Conservation (phyloP, 1,140 invertebrate species). For the Macrobrachium rosenbergii region DNA sequence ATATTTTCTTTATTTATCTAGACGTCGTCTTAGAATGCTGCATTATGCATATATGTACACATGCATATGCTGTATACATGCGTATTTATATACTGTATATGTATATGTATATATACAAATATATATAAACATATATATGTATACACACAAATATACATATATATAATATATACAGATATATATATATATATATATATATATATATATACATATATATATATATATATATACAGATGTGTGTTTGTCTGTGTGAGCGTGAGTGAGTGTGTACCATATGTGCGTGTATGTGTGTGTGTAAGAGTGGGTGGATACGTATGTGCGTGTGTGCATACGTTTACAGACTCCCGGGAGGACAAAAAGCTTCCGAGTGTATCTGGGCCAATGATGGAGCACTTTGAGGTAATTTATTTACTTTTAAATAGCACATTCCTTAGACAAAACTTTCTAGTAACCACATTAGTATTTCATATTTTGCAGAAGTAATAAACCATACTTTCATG, state of each 20-base stretch:
- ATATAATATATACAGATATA: neutral
- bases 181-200: slow-evolving; percentile 18
- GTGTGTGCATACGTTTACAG: neutral
- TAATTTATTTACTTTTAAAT: no score
- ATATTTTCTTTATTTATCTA: neutral
- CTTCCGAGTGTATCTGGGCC: no score
- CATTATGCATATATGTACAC: neutral
- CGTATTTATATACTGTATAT: no score
- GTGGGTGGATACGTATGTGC: neutral
- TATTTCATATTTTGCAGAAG: no score
- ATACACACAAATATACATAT: neutral
- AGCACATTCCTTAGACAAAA: no score
- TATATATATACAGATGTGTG: neutral
- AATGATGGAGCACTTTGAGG: no score
- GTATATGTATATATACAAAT: neutral
- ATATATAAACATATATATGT: neutral
- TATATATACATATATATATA: slow-evolving; percentile 11
- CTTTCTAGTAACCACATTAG: no score
- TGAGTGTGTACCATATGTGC: neutral
- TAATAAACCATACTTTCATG: no score
- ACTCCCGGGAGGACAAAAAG: neutral
- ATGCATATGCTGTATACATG: no score
- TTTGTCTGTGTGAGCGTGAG: neutral
- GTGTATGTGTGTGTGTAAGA: neutral
- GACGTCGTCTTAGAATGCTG: neutral